Evolutionary conservation across 1,140 invertebrate genomes (phyloP).

Genomic region (Drosophila kepulauana): DNA sequence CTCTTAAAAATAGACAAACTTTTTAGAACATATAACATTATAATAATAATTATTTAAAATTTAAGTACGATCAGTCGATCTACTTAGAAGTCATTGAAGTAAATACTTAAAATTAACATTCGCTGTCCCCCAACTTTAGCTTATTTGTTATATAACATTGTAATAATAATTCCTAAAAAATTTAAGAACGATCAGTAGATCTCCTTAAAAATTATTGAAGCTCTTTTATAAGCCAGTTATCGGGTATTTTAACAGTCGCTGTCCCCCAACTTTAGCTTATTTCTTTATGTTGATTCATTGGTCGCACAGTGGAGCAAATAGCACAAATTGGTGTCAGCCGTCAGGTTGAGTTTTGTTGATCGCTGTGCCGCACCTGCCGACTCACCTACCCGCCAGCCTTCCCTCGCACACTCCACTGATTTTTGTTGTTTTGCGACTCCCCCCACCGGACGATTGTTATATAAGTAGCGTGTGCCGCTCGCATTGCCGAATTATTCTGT

Average conservation of each 20-base stretch:
- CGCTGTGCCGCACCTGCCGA: conserved; percentile 56
- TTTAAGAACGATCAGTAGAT: too few species aligned
- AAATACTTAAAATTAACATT: too few species aligned
- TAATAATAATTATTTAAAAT: too few species aligned
- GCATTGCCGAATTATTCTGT: conserved; percentile 71
- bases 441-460: conserved; percentile 57
- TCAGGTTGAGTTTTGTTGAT: conserved; percentile 12
- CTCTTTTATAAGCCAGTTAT: not conserved
- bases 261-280: not conserved
- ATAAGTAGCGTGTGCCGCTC: conserved; percentile 77
- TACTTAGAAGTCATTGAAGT: too few species aligned
- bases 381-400: too few species aligned
- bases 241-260: not conserved
- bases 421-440: conserved; percentile 41
- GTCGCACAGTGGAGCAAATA: conserved; percentile 25
- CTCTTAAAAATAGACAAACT: too few species aligned
- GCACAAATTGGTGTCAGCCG: conserved; percentile 3
- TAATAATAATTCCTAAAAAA: too few species aligned
- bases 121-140: too few species aligned
- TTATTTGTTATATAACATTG: too few species aligned
- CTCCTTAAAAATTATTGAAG: too few species aligned
- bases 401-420: conserved; percentile 67
- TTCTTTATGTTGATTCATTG: conserved; percentile 73
- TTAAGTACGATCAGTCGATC: too few species aligned
- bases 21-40: too few species aligned